Base-by-base conservation (phyloP, 2,113 vertebrate genomes). In the Tachycineta bicolor region DNA sequence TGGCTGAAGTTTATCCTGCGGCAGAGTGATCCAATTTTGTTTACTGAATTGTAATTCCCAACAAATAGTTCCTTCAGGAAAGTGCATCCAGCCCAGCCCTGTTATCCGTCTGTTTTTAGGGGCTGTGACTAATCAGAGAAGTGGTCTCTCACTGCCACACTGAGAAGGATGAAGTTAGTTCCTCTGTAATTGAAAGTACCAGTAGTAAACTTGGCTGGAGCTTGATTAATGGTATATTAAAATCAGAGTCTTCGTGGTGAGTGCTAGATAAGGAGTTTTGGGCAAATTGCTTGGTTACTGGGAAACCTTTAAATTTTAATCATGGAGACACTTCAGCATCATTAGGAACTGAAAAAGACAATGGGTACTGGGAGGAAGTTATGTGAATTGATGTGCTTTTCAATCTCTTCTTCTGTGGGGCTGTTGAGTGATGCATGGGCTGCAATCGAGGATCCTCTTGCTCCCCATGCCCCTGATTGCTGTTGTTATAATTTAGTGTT, bases 161-260 rank as follows among this genome's bases (percentile, higher is more conserved):
- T 84, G 96, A 87, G 94, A 94, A 91, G 94, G 81, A 96, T 93
- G 77, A 94, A 97, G 90, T 92, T 96, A 89, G 96, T 86, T 92
- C 89, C 59, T 86, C 87, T 81, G 52, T 96, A 98, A 98, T 97
- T 97, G 96, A 90, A 97, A 97, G 94, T 95, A 98, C 97, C 97
- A 81, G 94, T 97, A 83, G 97, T 98, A 97, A 98, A 98, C 98
- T 97, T 98, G 96, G 97, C 97, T 98, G 97, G 97, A 98, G 97
- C 97, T 98, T 98, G 98, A 98, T 98, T 98, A 98, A 98, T 98
- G 95, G 96, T 97, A 82, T 97, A 97, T 98, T 98, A 98, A 98
- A 98, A 98, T 98, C 98, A 98, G 97, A 96, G 76, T 94, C 95
- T 98, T 98, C 94, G 46, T 97, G 96, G 98, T 98, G 97, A 98